Evolutionary conservation across 2,888 invertebrate genomes (phyloP), one percentile per base, ranked within the genome.

Genomic region (Rhopalosiphum nymphaeae): DNA sequence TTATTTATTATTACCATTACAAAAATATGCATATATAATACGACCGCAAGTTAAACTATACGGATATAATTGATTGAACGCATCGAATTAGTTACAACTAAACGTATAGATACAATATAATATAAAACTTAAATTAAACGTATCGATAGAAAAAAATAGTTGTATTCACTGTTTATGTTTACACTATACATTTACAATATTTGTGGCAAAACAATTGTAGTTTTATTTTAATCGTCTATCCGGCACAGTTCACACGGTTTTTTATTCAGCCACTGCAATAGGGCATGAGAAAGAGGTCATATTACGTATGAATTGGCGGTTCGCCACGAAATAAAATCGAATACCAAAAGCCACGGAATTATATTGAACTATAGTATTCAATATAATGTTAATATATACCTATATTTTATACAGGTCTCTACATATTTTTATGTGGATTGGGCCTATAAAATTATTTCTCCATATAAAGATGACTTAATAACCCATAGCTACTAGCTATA

Each of bases 221-320:
- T 90, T 90, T 89, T 61, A 44, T 91, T 94, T 94, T 53, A 91
- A 91, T 94, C 85, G 93, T 86, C 57, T 94, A 61, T 94, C 49
- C 90, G 94, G 91, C 94, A 94, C 94, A 91, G 61, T 94, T 94
- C 94, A 91, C 94, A 94, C 94, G 94, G 91, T 94, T 90, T 94
- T 91, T 84, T 86, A 46, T 57, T 44, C 29, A 57, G 84, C 89
- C 49, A 67, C 86, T 44, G 44, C 36, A 42, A 87, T 67, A 44
- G 67, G 61, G 86, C 94, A 94, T 94, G 94, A 91, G 94, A 94
- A 94, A 91, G 94, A 94, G 94, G 94, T 94, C 94, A 86, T 67
- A 53, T 49, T 90, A 90, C 61, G 67, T 91, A 93, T 78, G 92
- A 93, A 56, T 91, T 67, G 61, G 61, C 86, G 91, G 94, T 90